Evolutionary conservation across 2,797 vertebrate genomes (phyloP), one percentile per base, ranked within the genome.

Genomic region (Champsocephalus gunnari): DNA sequence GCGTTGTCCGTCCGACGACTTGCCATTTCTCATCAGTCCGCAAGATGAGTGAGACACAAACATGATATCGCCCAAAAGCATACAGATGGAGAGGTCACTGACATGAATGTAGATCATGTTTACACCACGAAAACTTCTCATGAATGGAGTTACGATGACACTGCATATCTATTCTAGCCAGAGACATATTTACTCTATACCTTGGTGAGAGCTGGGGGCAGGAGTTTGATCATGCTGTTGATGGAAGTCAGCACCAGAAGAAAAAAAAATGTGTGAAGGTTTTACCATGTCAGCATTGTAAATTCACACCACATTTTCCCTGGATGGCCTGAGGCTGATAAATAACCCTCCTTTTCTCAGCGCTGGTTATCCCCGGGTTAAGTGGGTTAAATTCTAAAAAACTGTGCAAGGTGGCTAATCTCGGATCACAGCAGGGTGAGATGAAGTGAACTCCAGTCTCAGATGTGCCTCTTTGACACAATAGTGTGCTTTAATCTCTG

Each of bases 1-100:
- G 14, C 66, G 72, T 79, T 88, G 83, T 81, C 75, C 59, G 48
- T 81, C 87, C 88, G 88, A 89, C 82, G 65, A 87, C 86, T 88
- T 91, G 90, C 89, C 90, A 92, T 90, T 88, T 89, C 85, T 73
- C 85, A 93, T 93, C 88, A 91, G 77, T 91, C 87, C 21, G 65
- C 32, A 2, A 79, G 81, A 83, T 81, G 86, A 89, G 79, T 64
- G 86, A 80, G 85, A 82, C 82, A 83, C 81, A 89, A 90, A 91
- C 89, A 90, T 62, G 38, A 84, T 77, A 91, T 84, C 4, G 91
- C 89, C 90, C 81, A 80, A 75, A 90, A 90, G 84, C 89, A 89
- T 84, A 57, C 84, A 91, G 88, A 90, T 86, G 90, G 83, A 87
- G 75, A 79, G 66, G 69, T 78, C 66, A 79, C 79, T 82, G 83